A percentile compares a stretch with the other conserved stretches of the same genome.
phyloP scores from a whole-genome alignment of 2,888 invertebrate genomes.

The Nemapogon koenigi region DNA sequence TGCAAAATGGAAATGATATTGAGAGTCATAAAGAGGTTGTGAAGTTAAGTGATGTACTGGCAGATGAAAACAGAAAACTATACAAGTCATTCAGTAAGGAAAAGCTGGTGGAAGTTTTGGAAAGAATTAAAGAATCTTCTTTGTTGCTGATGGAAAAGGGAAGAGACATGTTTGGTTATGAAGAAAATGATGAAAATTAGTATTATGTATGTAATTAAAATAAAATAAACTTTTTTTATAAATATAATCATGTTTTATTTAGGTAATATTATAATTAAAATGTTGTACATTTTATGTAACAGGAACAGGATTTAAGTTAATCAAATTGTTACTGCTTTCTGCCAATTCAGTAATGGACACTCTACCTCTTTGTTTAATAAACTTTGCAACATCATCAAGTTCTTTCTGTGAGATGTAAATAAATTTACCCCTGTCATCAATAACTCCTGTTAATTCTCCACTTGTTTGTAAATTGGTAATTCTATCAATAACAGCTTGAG shows the following conservation, averaged over 20 bases:
- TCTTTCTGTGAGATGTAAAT: slow-evolving; percentile 95
- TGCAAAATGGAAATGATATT: slow-evolving; percentile 77
- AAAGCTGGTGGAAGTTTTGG: slow-evolving; percentile 77
- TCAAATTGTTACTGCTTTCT: slow-evolving; percentile 91
- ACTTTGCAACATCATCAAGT: slow-evolving; percentile 91
- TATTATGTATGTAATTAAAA: neutral
- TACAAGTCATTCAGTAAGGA: slow-evolving; percentile 84
- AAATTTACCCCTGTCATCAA: slow-evolving; percentile 98
- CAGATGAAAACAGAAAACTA: slow-evolving; percentile 78
- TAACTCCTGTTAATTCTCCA: slow-evolving; percentile 91
- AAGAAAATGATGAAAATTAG: slow-evolving; percentile 33
- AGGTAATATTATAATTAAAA: slow-evolving; percentile 15
- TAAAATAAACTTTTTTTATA: slow-evolving; percentile 3
- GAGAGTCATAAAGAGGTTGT: slow-evolving; percentile 73
- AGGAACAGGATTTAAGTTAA: slow-evolving; percentile 75
- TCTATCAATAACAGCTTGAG: slow-evolving; percentile 85
- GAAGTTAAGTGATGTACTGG: slow-evolving; percentile 79
- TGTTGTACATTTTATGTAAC: slow-evolving; percentile 21
- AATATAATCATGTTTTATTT: slow-evolving; percentile 1
- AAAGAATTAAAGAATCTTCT: slow-evolving; percentile 80
- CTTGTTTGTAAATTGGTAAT: slow-evolving; percentile 84
- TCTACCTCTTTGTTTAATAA: slow-evolving; percentile 92
- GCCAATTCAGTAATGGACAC: slow-evolving; percentile 94
- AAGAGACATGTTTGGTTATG: slow-evolving; percentile 84
- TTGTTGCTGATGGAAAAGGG: slow-evolving; percentile 76